phyloP scores from a whole-genome alignment of 1,140 invertebrate species.

The Diprion similis region DNA sequence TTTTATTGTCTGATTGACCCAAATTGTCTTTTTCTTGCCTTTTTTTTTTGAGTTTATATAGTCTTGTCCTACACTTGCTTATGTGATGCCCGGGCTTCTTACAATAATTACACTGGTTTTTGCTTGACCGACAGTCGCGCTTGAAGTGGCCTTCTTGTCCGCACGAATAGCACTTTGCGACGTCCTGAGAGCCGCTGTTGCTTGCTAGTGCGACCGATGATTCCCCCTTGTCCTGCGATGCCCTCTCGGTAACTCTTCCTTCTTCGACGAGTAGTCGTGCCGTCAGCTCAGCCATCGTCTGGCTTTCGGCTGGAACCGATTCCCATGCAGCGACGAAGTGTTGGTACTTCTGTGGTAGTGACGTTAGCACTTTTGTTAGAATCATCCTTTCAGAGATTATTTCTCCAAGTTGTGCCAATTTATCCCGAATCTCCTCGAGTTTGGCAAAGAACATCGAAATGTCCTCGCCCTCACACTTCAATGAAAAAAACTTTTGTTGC shows the following conservation, averaged over 20 bases:
- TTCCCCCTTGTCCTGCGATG: conserved; percentile 1
- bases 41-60: neutral
- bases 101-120: neutral
- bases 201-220: neutral
- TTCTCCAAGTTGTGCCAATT: conserved; percentile 38
- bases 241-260: conserved; percentile 31
- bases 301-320: conserved; percentile 35
- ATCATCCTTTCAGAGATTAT: conserved; percentile 37
- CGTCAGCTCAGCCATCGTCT: conserved; percentile 41
- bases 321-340: conserved; percentile 42
- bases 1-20: conserved; percentile 3
- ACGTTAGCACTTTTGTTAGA: conserved; percentile 45
- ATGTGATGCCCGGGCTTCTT: neutral
- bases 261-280: conserved; percentile 48
- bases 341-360: conserved; percentile 39
- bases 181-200: neutral
- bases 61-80: neutral
- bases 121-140: neutral
- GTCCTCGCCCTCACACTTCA: conserved; percentile 13
- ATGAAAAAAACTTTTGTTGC: neutral
- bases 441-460: conserved; percentile 34
- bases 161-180: conserved; percentile 16
- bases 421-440: conserved; percentile 35
- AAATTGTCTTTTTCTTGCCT: neutral
- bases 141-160: conserved; percentile 10